A percentile compares a stretch with the other conserved stretches of the same genome.
phyloP scores from a whole-genome alignment of 2,888 invertebrate species.

The Diarsia mendica region DNA sequence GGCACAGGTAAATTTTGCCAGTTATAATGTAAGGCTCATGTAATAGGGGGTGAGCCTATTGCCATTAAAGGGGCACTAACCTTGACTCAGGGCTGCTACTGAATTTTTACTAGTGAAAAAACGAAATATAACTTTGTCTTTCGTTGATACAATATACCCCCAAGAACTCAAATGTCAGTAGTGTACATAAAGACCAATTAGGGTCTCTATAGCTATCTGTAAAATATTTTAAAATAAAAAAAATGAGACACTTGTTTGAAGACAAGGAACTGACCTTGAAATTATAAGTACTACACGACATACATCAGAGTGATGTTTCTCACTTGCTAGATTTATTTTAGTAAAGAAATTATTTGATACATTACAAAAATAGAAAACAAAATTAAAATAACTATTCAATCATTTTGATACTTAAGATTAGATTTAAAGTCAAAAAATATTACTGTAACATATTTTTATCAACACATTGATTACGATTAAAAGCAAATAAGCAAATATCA shows the following conservation, averaged over 20 bases:
- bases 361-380: neutral
- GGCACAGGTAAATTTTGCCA: conserved; percentile 12
- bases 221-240: neutral
- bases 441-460: neutral
- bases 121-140: too few species aligned
- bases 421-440: neutral
- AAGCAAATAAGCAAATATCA: neutral
- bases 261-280: neutral
- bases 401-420: neutral
- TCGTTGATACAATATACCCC: neutral
- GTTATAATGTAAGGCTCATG: conserved; percentile 32
- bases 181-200: neutral
- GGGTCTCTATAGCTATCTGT: neutral
- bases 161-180: neutral
- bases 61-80: conserved; percentile 3
- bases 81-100: conserved; percentile 19
- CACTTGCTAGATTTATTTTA: neutral
- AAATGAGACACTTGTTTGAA: neutral
- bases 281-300: neutral
- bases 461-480: too few species aligned
- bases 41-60: conserved; percentile 11
- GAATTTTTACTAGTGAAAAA: neutral
- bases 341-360: neutral
- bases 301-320: neutral
- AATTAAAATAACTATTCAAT: neutral